Evolutionary conservation across 1,140 invertebrate genomes (phyloP), one percentile per base, ranked within the genome.

Genomic region (Temnothorax longispinosus): DNA sequence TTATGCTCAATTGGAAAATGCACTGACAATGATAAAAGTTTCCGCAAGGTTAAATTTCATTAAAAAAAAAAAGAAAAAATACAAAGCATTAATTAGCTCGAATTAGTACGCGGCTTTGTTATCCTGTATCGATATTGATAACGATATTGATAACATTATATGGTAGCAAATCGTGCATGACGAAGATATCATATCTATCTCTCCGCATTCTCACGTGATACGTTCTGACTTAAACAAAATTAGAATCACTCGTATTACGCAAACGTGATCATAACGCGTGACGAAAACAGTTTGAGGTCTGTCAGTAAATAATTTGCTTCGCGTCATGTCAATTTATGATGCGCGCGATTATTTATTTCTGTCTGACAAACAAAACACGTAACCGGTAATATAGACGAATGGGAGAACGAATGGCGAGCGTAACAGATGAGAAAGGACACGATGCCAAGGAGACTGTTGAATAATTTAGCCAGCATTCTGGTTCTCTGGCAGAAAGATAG

Each of bases 401-500:
- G 41, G 18, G 47, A 60, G 10, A 7, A 62, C 15, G 41, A 47
- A 44, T 64, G 5, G 8, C 58, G 18, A 38, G 13, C 6, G 21
- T 21, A 47, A 47, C 10, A 5, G 10, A 47, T 27, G 65, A 2
- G 18, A n/a, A 58, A 27, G 32, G 35, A 87, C 21, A 15, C 21
- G 15, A 56, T 35, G 65, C 56, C 27, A 38, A 54, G 15, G 11
- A 74, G 21, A 47, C 15, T 60, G 13, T 18, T 35, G 38, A 60
- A 21, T 65, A 52, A 69, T 13, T 47, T 56, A 38, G 50, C 54
- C 32, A 38, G 8, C 44, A 47, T 5, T 60, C 56, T 88, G 87
- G 80, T 87, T 27, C 47, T n/a, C 15, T 81, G 75, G 47, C 87
- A 89, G 87, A 32, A 76, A 58, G 3, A 60, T 44, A 11, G 21